Evolutionary conservation across 2,113 vertebrate genomes (phyloP).

Genomic region (Elgaria multicarinata): DNA sequence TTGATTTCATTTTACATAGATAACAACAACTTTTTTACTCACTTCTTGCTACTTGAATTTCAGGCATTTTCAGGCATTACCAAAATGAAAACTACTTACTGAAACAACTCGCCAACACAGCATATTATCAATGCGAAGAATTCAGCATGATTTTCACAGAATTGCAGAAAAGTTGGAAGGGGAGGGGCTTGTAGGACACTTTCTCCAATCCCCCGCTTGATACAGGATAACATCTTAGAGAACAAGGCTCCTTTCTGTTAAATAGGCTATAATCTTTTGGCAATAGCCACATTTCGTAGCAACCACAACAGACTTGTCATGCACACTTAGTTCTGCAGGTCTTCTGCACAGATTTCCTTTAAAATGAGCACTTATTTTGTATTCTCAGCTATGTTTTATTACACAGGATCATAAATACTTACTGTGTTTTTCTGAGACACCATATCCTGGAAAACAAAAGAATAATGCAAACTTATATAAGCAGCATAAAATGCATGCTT

Average conservation of each 20-base stretch:
- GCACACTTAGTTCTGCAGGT: not conserved
- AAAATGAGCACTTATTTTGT: not conserved
- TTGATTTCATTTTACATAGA: not conserved
- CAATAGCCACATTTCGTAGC: too few species aligned
- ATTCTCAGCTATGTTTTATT: conserved; percentile 33
- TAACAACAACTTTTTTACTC: not conserved
- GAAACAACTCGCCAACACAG: not conserved
- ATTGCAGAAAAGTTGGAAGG: not conserved
- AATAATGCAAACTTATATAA: conserved; percentile 20
- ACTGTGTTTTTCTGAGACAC: conserved; percentile 94
- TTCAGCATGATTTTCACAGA: not conserved
- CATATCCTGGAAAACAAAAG: conserved; percentile 83
- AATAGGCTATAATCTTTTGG: not conserved
- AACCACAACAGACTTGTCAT: too few species aligned
- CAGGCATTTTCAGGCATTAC: not conserved
- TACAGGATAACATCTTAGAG: not conserved
- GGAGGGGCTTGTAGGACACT: not conserved
- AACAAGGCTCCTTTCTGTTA: not conserved
- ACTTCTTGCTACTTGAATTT: not conserved
- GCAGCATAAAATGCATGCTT: not conserved
- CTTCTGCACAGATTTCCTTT: conserved; percentile 7
- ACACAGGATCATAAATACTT: conserved; percentile 78
- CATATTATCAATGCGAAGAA: not conserved
- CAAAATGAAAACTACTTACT: not conserved
- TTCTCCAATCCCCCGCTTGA: not conserved